These are phyloP conservation scores for Ceratoteleas bidentatus DNA, from an alignment of 1,140 invertebrate genomes.

Conservation along the genomic window DNA sequence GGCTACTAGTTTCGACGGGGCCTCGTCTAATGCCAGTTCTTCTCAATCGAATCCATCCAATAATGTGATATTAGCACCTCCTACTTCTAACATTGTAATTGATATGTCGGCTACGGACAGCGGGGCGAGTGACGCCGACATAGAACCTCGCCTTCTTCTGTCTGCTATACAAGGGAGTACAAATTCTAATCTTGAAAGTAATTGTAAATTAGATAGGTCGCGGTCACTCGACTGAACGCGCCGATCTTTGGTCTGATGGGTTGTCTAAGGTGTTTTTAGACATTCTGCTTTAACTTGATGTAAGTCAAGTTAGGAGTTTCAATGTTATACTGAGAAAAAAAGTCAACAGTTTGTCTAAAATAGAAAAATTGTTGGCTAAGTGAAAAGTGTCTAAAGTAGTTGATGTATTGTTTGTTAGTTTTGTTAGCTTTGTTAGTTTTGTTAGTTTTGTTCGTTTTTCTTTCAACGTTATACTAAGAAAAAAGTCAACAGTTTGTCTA, in stretches of 20 bases:
- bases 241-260: constrained; percentile 29
- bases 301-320: no score
- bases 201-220: constrained; percentile 79
- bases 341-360: no score
- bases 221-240: constrained; percentile 76
- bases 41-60: constrained; percentile 80
- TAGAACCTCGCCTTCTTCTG: constrained; percentile 62
- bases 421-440: no score
- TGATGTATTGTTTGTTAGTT: no score
- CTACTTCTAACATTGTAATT: constrained; percentile 69
- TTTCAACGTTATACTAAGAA: no score
- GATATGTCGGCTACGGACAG: constrained; percentile 56
- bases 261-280: constrained; percentile 36
- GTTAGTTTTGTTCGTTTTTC: no score
- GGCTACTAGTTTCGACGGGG: constrained; percentile 44
- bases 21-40: constrained; percentile 62
- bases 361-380: no score
- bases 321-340: no score
- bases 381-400: no score
- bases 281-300: constrained; percentile 6
- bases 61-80: constrained; percentile 79
- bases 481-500: no score
- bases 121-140: constrained; percentile 55
- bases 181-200: constrained; percentile 80
- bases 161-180: constrained; percentile 69